phyloP scores from a whole-genome alignment of 30 jellyfish, hydroid and myxozoan species.

The Hydractinia symbiolongicarpus region DNA sequence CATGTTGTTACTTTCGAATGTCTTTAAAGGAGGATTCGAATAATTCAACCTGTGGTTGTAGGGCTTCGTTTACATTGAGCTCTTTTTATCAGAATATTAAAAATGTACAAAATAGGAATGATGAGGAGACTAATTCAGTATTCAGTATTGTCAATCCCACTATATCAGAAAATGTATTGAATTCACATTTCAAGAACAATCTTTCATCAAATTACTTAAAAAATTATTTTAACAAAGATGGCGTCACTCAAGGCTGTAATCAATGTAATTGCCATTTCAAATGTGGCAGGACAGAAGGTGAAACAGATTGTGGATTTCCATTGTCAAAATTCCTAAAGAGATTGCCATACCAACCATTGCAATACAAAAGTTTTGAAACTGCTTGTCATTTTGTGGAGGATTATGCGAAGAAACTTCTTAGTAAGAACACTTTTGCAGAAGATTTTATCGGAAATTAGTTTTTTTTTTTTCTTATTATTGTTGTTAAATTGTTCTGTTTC shows the following conservation, averaged over 20 bases:
- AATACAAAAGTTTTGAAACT: slow-evolving; percentile 62
- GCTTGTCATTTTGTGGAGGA: slow-evolving; percentile 78
- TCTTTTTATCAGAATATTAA: slow-evolving; percentile 1
- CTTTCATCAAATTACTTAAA: too few relatives aligned
- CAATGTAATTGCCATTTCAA: background rate
- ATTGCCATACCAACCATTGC: slow-evolving; percentile 34
- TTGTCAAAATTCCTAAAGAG: slow-evolving; percentile 43
- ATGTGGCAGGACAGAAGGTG: background rate
- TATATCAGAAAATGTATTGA: too few relatives aligned
- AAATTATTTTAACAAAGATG: background rate
- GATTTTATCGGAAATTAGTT: too few relatives aligned
- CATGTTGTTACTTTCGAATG: slow-evolving; percentile 78
- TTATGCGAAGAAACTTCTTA: slow-evolving; percentile 47
- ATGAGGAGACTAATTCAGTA: background rate
- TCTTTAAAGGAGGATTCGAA: slow-evolving; percentile 23
- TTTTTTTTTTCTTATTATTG: too few relatives aligned
- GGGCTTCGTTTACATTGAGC: background rate
- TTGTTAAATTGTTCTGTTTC: too few relatives aligned
- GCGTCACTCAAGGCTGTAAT: background rate
- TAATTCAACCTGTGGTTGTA: background rate
- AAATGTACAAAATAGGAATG: background rate
- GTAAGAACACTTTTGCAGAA: slow-evolving; percentile 21
- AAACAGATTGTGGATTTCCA: slow-evolving; percentile 46
- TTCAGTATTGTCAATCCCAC: background rate
- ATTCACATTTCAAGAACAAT: too few relatives aligned